Base-by-base conservation (phyloP, 2,113 vertebrate genomes). In the Oxygymnocypris stewartii region DNA sequence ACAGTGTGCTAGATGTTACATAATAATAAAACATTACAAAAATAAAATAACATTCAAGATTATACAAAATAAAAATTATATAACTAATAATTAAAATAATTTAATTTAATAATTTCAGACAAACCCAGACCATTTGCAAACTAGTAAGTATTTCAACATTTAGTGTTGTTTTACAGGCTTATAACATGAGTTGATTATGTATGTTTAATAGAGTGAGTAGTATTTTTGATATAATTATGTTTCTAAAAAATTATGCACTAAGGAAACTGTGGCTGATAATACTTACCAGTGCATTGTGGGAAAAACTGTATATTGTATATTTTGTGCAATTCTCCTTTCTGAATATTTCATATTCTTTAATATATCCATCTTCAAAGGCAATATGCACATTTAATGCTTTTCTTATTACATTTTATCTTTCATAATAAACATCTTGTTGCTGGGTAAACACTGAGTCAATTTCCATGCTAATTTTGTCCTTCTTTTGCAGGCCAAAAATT, bases 381-480 rank as follows among this genome's bases (percentile, higher is more conserved):
- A 42, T 73, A 42, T 13, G 20, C 20, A 73, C 73, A 28, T 49
- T 16, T 49, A 28, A 25, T 49, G 42, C 13, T 28, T 12, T 28
- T 49, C 13, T 47, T 47, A 76, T 13, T 25, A 25, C 0, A 76
- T 49, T 76, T 76, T 8, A 49, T 76, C 74, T 76, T 28, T 49
- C 3, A 6, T 12, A 44, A 76, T 47, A 44, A 49, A 76, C 44
- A 76, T 28, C 6, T 54, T 54, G 16, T 51, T 35, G 16, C 25
- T 31, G 75, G 47, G 75, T 54, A 78, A 78, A 35, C 75, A 49
- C 6, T 0, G 16, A 78, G 75, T 9, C 28, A 78, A 54, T 78
- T 78, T 78, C 47, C 25, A 78, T 78, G 49, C 49, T 54, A 78
- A 78, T 78, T 54, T 42, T 42, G 37, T 42, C 71, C 74, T 77